These are phyloP conservation scores for Scelioninae gen. 2 DNA, from an alignment of 2,888 invertebrate genomes.

Conservation along the genomic window DNA sequence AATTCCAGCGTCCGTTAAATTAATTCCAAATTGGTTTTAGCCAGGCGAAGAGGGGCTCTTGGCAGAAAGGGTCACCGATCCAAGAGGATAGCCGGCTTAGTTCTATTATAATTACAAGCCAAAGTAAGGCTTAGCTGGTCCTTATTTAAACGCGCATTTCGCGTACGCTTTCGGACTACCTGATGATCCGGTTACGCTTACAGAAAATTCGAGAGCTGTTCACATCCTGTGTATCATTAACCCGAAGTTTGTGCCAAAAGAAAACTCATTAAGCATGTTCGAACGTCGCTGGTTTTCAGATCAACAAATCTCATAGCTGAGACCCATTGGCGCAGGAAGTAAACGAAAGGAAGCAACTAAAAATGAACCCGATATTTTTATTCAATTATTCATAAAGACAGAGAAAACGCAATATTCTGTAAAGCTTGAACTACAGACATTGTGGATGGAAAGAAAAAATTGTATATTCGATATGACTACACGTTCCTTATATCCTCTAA, in stretches of 20 bases:
- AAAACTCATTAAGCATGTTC: slow-evolving; percentile 42
- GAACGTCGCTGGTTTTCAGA: too few relatives aligned
- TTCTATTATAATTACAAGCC: slow-evolving; percentile 64
- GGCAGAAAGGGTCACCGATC: slow-evolving; percentile 62
- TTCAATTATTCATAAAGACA: too few relatives aligned
- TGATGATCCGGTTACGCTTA: slow-evolving; percentile 59
- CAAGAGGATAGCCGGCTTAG: slow-evolving; percentile 62
- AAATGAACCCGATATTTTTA: too few relatives aligned
- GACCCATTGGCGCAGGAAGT: too few relatives aligned
- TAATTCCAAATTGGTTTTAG: slow-evolving; percentile 65
- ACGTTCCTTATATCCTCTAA: too few relatives aligned
- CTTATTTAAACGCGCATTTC: slow-evolving; percentile 60
- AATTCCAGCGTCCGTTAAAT: slow-evolving; percentile 62
- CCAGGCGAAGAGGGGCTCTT: slow-evolving; percentile 51
- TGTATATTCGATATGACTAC: too few relatives aligned
- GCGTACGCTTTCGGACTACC: slow-evolving; percentile 60
- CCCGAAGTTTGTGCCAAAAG: slow-evolving; percentile 36
- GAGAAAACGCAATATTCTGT: too few relatives aligned
- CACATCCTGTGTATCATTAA: slow-evolving; percentile 48
- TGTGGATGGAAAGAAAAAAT: too few relatives aligned
- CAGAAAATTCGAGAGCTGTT: slow-evolving; percentile 52
- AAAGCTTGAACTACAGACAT: too few relatives aligned
- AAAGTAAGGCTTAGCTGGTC: slow-evolving; percentile 62
- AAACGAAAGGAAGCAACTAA: too few relatives aligned
- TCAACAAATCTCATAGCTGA: too few relatives aligned